These are phyloP conservation scores for Tursiops truncatus DNA, from an alignment of 2,113 vertebrate genomes.

Conservation along the genomic window DNA sequence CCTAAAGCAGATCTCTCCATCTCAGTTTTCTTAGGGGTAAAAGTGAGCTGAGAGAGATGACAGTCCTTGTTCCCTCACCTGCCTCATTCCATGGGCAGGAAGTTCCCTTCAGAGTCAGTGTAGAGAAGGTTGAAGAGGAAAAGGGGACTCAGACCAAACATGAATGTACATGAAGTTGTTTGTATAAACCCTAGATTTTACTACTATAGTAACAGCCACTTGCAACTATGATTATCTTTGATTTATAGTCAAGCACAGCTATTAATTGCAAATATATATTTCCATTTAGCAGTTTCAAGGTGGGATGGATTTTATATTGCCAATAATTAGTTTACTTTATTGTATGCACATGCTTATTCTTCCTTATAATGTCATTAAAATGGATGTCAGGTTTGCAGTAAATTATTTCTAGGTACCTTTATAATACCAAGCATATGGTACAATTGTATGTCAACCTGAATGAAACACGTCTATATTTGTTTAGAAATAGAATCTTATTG, in stretches of 20 bases:
- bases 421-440: neutral
- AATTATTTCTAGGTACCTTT: slow-evolving; percentile 17
- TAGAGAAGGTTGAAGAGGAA: neutral
- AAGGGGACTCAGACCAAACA: neutral
- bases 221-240: slow-evolving; percentile 1
- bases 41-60: neutral
- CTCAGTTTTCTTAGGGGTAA: slow-evolving; percentile 6
- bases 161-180: neutral
- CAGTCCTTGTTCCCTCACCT: neutral
- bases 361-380: slow-evolving; percentile 48
- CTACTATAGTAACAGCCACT: neutral
- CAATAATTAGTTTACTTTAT: neutral
- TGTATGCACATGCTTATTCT: neutral
- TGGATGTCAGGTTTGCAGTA: neutral
- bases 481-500: neutral
- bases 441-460: neutral
- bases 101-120: neutral
- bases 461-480: neutral
- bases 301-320: slow-evolving; percentile 29
- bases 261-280: slow-evolving; percentile 16
- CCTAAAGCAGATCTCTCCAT: slow-evolving; percentile 42
- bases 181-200: neutral
- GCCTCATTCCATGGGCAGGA: neutral
- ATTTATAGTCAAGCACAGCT: slow-evolving; percentile 33
- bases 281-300: slow-evolving; percentile 29